Percentiles rank a stretch among this genome's conserved stretches.
These are phyloP conservation scores for Rhabdomys pumilio DNA, from an alignment of 2,797 vertebrate genomes.

Conservation along the genomic window DNA sequence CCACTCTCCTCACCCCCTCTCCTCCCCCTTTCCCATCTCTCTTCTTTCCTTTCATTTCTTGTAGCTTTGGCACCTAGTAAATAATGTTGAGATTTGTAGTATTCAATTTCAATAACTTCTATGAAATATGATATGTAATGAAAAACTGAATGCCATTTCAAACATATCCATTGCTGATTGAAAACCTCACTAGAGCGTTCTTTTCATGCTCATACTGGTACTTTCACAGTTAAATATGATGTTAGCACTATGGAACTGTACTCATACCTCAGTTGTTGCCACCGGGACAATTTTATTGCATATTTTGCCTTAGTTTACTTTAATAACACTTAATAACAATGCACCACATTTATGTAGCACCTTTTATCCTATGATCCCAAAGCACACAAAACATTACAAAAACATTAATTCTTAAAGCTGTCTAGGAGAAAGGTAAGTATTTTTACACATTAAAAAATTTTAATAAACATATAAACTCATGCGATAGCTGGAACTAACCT, in stretches of 20 bases:
- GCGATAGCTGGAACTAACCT: conserved; percentile 70
- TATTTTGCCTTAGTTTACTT: conserved; percentile 87
- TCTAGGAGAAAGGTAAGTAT: conserved; percentile 78
- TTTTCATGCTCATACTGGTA: neutral
- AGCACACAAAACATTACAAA: conserved; percentile 63
- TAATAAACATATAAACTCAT: conserved; percentile 82
- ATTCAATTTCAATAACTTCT: conserved; percentile 53
- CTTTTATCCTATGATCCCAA: conserved; percentile 84
- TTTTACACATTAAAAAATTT: conserved; percentile 84
- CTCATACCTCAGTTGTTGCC: conserved; percentile 72
- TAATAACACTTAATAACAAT: conserved; percentile 88
- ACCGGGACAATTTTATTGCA: conserved; percentile 83
- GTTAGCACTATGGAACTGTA: conserved; percentile 70
- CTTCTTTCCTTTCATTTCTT: neutral
- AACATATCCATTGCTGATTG: conserved; percentile 29
- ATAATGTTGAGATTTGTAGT: conserved; percentile 53
- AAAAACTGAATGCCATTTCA: conserved; percentile 10
- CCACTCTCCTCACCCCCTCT: neutral
- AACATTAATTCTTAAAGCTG: conserved; percentile 78
- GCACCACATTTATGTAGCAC: conserved; percentile 78
- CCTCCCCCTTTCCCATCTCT: neutral
- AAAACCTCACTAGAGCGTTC: conserved; percentile 49
- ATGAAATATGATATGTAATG: conserved; percentile 69
- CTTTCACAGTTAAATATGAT: conserved; percentile 83
- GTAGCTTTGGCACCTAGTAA: conserved; percentile 54